Conservation (phyloP, 2,113 vertebrate species). For the Cinclus cinclus region DNA sequence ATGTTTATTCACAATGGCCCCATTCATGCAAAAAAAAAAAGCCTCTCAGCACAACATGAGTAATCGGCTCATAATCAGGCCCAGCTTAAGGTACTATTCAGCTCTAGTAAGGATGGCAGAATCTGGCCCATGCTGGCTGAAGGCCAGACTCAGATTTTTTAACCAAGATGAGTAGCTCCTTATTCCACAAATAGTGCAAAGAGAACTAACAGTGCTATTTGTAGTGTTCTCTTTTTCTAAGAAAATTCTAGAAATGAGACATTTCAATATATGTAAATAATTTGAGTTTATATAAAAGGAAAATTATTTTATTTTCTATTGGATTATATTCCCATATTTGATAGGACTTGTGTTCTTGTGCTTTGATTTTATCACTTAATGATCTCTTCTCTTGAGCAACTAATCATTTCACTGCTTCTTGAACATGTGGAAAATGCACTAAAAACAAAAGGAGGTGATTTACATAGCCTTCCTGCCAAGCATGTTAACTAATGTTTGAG, state of each 20-base stretch:
- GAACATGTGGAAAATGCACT: constrained; percentile 25
- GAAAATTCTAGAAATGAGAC: background rate
- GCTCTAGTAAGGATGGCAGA: constrained; percentile 14
- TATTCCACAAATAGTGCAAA: constrained; percentile 29
- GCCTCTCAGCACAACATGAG: constrained; percentile 12
- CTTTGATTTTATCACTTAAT: background rate
- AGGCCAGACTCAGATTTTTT: constrained; percentile 9
- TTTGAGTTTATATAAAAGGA: background rate
- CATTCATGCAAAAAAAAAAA: constrained; percentile 43
- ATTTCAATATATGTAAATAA: background rate
- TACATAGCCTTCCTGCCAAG: constrained; percentile 19
- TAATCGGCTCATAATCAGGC: constrained; percentile 49
- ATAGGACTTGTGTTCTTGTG: background rate
- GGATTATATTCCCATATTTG: background rate
- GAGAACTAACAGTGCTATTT: background rate
- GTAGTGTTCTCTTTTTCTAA: background rate
- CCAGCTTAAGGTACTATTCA: constrained; percentile 37
- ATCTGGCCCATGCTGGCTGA: background rate
- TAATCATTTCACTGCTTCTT: background rate
- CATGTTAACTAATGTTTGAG: constrained; percentile 5
- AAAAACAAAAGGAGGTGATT: constrained; percentile 42
- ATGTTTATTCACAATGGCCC: constrained; percentile 55
- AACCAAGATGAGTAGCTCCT: constrained; percentile 33
- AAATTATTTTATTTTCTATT: background rate
- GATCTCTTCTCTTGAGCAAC: background rate